These are phyloP conservation scores for Drosophila recens DNA, from an alignment of 2,888 invertebrate species.

Conservation along the genomic window DNA sequence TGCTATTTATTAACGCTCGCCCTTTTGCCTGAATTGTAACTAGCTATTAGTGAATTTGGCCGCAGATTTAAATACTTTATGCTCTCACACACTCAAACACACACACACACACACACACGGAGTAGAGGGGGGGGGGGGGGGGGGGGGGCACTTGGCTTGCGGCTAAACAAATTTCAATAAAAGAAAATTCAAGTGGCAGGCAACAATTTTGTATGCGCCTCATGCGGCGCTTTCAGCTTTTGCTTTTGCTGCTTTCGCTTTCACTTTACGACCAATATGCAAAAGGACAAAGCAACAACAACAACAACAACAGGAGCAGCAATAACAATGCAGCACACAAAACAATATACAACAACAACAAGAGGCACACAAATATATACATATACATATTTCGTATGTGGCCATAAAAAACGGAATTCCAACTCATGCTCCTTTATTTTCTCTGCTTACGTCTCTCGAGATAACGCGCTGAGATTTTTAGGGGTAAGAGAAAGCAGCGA, in stretches of 20 bases:
- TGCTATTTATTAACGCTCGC: too few species aligned
- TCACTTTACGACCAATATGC: slow-evolving; percentile 78
- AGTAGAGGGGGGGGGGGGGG: background rate
- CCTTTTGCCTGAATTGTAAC: slow-evolving; percentile 1
- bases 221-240: slow-evolving; percentile 65
- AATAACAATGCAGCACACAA: slow-evolving; percentile 32
- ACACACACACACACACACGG: slow-evolving; percentile 16
- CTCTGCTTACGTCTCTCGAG: slow-evolving; percentile 24
- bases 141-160: slow-evolving; percentile 24
- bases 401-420: slow-evolving; percentile 61
- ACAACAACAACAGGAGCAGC: slow-evolving; percentile 20
- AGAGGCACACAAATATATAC: slow-evolving; percentile 3
- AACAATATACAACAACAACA: slow-evolving; percentile 44
- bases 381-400: slow-evolving; percentile 39
- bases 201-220: slow-evolving; percentile 58
- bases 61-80: slow-evolving; percentile 25
- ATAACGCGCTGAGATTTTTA: slow-evolving; percentile 62
- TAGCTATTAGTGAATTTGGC: slow-evolving; percentile 26
- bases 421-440: slow-evolving; percentile 13
- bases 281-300: slow-evolving; percentile 59
- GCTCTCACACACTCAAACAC: background rate
- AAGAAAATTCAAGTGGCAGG: slow-evolving; percentile 74
- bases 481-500: background rate
- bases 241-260: slow-evolving; percentile 53
- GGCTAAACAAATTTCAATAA: slow-evolving; percentile 78